phyloP scores from a whole-genome alignment of 2,888 invertebrate genomes.

The Sinhomidia bicolor region DNA sequence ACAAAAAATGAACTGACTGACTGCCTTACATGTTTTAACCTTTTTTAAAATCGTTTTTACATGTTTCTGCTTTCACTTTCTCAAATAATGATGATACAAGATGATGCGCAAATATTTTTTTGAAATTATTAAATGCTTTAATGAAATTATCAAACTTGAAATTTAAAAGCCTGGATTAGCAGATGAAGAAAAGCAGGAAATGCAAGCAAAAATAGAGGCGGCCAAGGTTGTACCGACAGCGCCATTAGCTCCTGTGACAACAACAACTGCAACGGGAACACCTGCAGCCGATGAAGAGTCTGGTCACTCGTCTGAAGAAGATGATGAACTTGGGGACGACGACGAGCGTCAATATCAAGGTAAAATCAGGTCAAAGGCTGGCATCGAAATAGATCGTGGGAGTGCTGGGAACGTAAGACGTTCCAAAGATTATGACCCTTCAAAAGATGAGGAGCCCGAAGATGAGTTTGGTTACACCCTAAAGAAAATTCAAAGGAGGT shows the following conservation, averaged over 20 bases:
- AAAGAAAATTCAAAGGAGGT: constrained; percentile 97
- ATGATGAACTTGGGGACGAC: constrained; percentile 86
- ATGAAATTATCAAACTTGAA: too few species aligned
- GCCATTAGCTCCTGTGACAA: neutral
- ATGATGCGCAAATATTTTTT: neutral
- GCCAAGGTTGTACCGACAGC: constrained; percentile 58
- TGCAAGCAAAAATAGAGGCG: constrained; percentile 79
- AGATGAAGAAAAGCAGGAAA: constrained; percentile 80
- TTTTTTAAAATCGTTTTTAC: neutral
- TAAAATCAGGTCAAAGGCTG: constrained; percentile 89
- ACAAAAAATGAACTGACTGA: neutral
- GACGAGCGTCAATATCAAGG: constrained; percentile 87
- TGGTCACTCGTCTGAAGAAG: constrained; percentile 85
- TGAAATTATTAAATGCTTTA: neutral
- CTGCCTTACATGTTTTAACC: neutral
- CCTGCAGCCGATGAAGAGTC: constrained; percentile 83
- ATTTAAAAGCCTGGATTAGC: constrained; percentile 79
- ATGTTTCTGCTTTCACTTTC: neutral
- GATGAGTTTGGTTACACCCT: constrained; percentile 96
- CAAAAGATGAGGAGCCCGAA: constrained; percentile 91
- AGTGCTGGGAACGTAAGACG: constrained; percentile 93
- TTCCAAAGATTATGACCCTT: constrained; percentile 88
- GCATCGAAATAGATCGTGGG: constrained; percentile 93
- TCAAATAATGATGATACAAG: neutral
- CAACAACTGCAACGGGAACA: neutral